These are phyloP conservation scores for Poecilia wingei DNA, from an alignment of 2,797 vertebrate genomes.

Conservation along the genomic window DNA sequence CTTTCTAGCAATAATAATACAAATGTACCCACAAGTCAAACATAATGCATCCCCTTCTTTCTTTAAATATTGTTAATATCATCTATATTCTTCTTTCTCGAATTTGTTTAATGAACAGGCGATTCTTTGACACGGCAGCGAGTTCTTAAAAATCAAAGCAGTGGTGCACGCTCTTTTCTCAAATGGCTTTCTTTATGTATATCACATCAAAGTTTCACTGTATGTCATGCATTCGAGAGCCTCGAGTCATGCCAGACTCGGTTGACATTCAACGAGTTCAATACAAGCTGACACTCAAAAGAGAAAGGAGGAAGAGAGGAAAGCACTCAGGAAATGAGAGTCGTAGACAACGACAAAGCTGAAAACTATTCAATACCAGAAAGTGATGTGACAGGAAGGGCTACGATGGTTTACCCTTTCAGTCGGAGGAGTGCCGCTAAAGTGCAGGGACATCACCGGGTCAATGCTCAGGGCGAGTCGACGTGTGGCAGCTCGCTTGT, in stretches of 20 bases:
- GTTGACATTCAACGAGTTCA: background rate
- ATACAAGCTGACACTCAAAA: constrained; percentile 1
- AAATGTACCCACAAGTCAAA: background rate
- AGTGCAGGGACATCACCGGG: constrained; percentile 38
- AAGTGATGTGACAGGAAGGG: constrained; percentile 54
- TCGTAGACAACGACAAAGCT: constrained; percentile 35
- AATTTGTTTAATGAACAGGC: background rate
- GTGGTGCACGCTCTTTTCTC: background rate
- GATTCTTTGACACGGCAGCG: background rate
- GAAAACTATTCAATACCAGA: constrained; percentile 27
- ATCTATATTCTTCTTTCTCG: background rate
- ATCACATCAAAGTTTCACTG: background rate
- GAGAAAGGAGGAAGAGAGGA: constrained; percentile 8
- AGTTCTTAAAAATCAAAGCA: background rate
- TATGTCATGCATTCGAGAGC: background rate
- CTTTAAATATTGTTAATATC: background rate
- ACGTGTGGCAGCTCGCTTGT: constrained; percentile 2
- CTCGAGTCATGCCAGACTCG: background rate
- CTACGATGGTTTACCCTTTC: constrained; percentile 22
- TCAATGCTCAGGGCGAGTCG: constrained; percentile 30
- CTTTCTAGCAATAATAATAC: background rate
- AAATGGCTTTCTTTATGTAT: background rate
- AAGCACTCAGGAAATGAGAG: constrained; percentile 44
- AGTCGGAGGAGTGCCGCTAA: constrained; percentile 29
- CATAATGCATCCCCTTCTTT: background rate